Conservation (phyloP, 1,140 invertebrate genomes). For the Ruditapes philippinarum region DNA sequence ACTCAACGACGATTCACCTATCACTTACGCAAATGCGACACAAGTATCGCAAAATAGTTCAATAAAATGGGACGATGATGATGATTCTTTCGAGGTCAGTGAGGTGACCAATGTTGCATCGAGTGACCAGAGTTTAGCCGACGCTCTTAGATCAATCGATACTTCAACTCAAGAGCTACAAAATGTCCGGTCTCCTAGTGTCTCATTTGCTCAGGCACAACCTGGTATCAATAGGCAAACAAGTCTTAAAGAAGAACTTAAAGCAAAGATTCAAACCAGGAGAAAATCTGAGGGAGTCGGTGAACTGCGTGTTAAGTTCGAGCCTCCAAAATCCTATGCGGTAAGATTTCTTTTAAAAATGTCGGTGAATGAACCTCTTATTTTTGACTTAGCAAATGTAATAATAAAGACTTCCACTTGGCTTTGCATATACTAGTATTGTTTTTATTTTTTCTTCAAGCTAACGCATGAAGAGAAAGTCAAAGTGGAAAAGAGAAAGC, state of each 20-base stretch:
- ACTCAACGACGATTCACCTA: not conserved
- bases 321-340: not conserved
- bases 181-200: no score
- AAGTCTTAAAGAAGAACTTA: not conserved
- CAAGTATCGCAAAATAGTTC: not conserved
- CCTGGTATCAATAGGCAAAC: not conserved
- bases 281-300: not conserved
- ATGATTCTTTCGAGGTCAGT: constrained; percentile 7
- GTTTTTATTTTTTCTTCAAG: not conserved
- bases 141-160: not conserved
- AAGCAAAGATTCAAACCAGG: constrained; percentile 7
- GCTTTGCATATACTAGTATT: no score
- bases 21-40: not conserved
- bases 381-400: no score
- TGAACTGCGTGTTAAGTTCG: not conserved
- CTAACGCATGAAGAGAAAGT: not conserved
- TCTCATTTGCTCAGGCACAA: not conserved
- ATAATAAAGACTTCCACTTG: no score
- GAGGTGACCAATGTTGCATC: not conserved
- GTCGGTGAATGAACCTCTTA: not conserved
- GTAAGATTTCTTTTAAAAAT: no score
- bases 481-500: not conserved
- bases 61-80: not conserved
- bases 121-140: not conserved
- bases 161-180: no score